Percentiles rank a stretch among this genome's conserved stretches.
phyloP scores from a whole-genome alignment of 2,113 vertebrate genomes.

The Phoxinus phoxinus region DNA sequence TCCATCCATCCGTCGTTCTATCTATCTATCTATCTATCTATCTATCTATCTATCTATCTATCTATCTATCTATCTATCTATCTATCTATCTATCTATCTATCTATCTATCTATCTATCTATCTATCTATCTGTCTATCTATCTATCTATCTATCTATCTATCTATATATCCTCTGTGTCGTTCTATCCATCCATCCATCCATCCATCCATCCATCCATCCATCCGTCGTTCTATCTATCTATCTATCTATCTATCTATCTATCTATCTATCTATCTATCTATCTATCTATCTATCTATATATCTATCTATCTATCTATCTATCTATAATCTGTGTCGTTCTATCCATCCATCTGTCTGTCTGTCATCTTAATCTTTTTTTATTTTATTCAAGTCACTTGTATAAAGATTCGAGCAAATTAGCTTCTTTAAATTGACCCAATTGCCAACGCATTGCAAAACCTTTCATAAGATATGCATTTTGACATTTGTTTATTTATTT shows the following conservation, averaged over 20 bases:
- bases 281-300: too few relatives aligned
- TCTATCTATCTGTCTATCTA: background rate
- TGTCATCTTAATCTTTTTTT: background rate
- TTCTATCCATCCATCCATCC: too few relatives aligned
- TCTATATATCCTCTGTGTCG: too few relatives aligned
- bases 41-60: background rate
- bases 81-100: background rate
- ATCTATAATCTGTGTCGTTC: too few relatives aligned
- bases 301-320: too few relatives aligned
- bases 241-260: background rate
- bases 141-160: background rate
- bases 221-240: accelerated
- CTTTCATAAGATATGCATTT: background rate
- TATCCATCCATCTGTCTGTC: background rate
- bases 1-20: accelerated
- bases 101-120: background rate
- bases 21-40: too few relatives aligned
- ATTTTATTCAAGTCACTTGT: background rate
- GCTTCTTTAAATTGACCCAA: background rate
- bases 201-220: background rate
- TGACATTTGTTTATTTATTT: slow-evolving; percentile 4
- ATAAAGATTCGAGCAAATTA: background rate
- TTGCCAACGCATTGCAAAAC: background rate
- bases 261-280: background rate
- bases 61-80: too few relatives aligned